Percentiles rank a stretch among this genome's conserved stretches.
phyloP scores from a whole-genome alignment of 2,113 vertebrate species.

The Onychorhynchus coronatus region DNA sequence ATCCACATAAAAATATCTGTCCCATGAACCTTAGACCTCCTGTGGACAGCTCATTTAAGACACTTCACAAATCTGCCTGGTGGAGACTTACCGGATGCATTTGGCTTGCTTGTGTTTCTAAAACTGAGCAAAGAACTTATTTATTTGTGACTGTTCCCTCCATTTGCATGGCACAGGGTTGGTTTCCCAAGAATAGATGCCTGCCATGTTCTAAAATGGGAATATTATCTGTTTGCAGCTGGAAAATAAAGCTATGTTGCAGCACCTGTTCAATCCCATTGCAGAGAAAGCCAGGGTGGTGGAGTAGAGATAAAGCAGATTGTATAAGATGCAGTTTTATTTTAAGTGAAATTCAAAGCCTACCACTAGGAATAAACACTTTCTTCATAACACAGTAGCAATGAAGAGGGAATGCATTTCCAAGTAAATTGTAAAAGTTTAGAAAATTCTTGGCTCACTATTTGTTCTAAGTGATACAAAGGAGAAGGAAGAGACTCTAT shows the following conservation, averaged over 20 bases:
- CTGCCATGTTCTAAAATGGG: neutral
- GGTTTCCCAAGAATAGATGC: neutral
- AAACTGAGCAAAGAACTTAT: neutral
- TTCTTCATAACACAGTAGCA: neutral
- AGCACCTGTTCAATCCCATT: neutral
- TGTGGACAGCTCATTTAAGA: neutral
- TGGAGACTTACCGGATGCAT: neutral
- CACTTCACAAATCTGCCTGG: neutral
- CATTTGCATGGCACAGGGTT: neutral
- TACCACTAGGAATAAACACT: neutral
- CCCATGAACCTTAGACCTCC: neutral
- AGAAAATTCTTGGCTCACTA: neutral
- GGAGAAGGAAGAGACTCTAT: slow-evolving; percentile 1
- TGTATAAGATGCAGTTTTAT: neutral
- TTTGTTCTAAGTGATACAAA: slow-evolving; percentile 8
- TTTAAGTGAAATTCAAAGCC: neutral
- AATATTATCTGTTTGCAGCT: neutral
- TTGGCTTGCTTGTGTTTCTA: neutral
- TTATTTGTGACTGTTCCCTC: neutral
- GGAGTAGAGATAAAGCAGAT: neutral
- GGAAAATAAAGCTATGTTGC: neutral
- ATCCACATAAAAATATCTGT: neutral
- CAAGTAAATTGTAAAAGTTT: neutral
- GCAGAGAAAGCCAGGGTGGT: neutral
- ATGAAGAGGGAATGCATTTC: neutral